Conservation (phyloP, 2,888 invertebrate genomes). For the Caenorhabditis uteleia region DNA sequence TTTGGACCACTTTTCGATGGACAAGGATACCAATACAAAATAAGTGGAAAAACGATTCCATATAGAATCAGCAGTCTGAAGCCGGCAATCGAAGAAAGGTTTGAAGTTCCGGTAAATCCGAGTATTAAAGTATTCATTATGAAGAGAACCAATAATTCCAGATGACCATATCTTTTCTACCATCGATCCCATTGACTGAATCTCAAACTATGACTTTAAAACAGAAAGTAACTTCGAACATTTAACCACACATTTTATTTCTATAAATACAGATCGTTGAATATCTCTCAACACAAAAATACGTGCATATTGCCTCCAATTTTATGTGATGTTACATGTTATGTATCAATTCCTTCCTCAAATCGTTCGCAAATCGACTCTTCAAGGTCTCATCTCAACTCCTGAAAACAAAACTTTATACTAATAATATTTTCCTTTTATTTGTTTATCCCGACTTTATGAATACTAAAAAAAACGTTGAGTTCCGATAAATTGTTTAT, state of each 20-base stretch:
- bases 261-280: conserved; percentile 32
- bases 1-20: conserved; percentile 41
- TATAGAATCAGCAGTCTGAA: conserved; percentile 30
- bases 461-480: no score
- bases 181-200: conserved; percentile 7
- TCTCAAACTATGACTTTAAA: conserved; percentile 10
- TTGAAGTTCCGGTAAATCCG: conserved; percentile 21
- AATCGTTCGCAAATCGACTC: no score
- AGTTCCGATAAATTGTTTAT: no score
- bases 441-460: no score
- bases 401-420: no score
- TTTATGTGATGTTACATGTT: no score
- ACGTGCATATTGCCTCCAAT: conserved; percentile 10
- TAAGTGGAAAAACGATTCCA: conserved; percentile 39
- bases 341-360: no score
- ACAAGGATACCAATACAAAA: conserved; percentile 36
- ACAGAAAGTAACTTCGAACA: conserved; percentile 16
- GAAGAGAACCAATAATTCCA: neutral
- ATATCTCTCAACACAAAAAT: conserved; percentile 25
- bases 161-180: conserved; percentile 10
- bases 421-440: no score
- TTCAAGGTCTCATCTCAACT: no score
- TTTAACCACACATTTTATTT: neutral
- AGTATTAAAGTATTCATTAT: neutral
- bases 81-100: conserved; percentile 20